A percentile compares a stretch with the other conserved stretches of the same genome.
Evolutionary conservation across 2,113 vertebrate species (phyloP).

Genomic region (Atrichornis clamosus): DNA sequence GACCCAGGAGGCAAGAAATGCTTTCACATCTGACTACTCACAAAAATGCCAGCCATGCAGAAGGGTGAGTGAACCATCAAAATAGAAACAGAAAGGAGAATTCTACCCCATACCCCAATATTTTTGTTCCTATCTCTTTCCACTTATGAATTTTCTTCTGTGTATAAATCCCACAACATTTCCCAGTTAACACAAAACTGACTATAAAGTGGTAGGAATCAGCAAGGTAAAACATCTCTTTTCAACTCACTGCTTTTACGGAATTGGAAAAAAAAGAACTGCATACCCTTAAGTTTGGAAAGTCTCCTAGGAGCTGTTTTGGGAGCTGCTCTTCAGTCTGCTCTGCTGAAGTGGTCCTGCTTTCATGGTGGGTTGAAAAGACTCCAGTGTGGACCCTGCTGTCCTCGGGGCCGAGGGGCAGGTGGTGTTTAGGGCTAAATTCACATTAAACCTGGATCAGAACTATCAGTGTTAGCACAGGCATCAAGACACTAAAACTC

Average conservation of each 20-base stretch:
- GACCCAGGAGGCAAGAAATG: not conserved
- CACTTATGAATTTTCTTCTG: not conserved
- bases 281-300: not conserved
- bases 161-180: not conserved
- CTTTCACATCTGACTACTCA: not conserved
- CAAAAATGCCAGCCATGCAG: not conserved
- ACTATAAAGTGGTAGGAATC: not conserved
- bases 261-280: not conserved
- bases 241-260: not conserved
- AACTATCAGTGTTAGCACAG: not conserved
- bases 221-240: not conserved
- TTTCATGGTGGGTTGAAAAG: not conserved
- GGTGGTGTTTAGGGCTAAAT: not conserved
- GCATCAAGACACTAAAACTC: not conserved
- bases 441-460: not conserved
- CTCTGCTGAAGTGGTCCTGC: not conserved
- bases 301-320: not conserved
- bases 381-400: not conserved
- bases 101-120: rapidly evolving
- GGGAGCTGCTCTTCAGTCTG: not conserved
- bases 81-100: not conserved
- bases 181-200: not conserved
- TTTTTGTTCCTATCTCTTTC: not conserved
- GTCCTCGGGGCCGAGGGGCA: not conserved
- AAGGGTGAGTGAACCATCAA: not conserved